These are phyloP conservation scores for Torymus auratus DNA, from an alignment of 2,888 invertebrate genomes.

Conservation along the genomic window DNA sequence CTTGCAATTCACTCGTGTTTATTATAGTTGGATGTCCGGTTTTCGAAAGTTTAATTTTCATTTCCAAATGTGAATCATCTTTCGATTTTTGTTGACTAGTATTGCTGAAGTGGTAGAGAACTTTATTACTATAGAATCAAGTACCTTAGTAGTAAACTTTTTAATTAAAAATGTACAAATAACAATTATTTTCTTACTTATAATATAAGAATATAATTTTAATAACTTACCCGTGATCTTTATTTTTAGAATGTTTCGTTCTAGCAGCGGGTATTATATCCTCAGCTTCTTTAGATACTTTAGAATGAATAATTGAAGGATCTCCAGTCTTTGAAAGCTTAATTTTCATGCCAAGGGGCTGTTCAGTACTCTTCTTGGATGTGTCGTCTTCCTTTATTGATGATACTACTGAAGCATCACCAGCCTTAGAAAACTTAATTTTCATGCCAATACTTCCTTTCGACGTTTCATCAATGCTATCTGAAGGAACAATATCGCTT, in stretches of 20 bases:
- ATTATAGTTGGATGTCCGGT: slow-evolving; percentile 73
- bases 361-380: slow-evolving; percentile 65
- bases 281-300: slow-evolving; percentile 55
- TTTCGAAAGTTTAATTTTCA: slow-evolving; percentile 73
- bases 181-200: background rate
- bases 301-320: slow-evolving; percentile 66
- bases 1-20: slow-evolving; percentile 64
- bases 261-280: slow-evolving; percentile 35
- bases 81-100: slow-evolving; percentile 54
- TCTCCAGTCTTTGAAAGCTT: slow-evolving; percentile 73
- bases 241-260: slow-evolving; percentile 48
- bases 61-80: slow-evolving; percentile 68
- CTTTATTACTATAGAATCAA: background rate
- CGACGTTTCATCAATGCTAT: slow-evolving; percentile 1
- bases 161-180: background rate
- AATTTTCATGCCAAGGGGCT: slow-evolving; percentile 74
- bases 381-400: slow-evolving; percentile 26
- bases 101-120: slow-evolving; percentile 5
- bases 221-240: slow-evolving; percentile 44
- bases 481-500: background rate
- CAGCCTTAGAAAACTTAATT: slow-evolving; percentile 72
- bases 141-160: no score
- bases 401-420: slow-evolving; percentile 69
- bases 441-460: slow-evolving; percentile 66
- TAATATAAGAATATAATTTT: background rate